A percentile compares a stretch with the other conserved stretches of the same genome.
These are phyloP conservation scores for Drosophila sp. DNA, from an alignment of 1,140 invertebrate species.

Conservation along the genomic window DNA sequence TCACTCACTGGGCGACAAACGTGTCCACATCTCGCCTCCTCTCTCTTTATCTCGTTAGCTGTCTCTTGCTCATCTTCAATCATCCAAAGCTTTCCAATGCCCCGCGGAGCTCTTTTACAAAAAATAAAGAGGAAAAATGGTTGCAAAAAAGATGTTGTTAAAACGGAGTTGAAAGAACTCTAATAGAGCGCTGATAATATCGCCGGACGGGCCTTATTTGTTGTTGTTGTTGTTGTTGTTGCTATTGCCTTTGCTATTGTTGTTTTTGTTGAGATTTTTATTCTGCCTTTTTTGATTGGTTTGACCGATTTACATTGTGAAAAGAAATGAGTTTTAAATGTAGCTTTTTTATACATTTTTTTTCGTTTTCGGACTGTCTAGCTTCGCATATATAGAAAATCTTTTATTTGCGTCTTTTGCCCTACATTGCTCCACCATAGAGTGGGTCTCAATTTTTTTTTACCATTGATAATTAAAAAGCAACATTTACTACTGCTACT, in stretches of 20 bases:
- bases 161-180: constrained; percentile 49
- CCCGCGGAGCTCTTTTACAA: constrained; percentile 13
- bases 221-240: constrained; percentile 50
- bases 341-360: constrained; percentile 11
- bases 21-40: constrained; percentile 14
- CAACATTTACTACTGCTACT: constrained; percentile 34
- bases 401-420: constrained; percentile 67
- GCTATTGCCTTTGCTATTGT: constrained; percentile 38
- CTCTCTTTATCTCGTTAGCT: not conserved
- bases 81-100: constrained; percentile 25
- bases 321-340: constrained; percentile 71
- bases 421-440: constrained; percentile 50
- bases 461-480: constrained; percentile 72
- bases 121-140: too few species aligned
- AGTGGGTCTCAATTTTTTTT: constrained; percentile 29
- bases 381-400: constrained; percentile 28
- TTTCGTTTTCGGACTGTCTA: constrained; percentile 39
- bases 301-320: constrained; percentile 81
- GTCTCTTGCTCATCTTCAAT: constrained; percentile 13
- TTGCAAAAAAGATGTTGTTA: constrained; percentile 36
- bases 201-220: constrained; percentile 23
- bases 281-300: constrained; percentile 68
- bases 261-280: constrained; percentile 35
- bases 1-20: constrained; percentile 33
- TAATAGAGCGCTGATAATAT: constrained; percentile 52